Conservation (phyloP, 2,797 vertebrate species). For the Spea hammondii region DNA sequence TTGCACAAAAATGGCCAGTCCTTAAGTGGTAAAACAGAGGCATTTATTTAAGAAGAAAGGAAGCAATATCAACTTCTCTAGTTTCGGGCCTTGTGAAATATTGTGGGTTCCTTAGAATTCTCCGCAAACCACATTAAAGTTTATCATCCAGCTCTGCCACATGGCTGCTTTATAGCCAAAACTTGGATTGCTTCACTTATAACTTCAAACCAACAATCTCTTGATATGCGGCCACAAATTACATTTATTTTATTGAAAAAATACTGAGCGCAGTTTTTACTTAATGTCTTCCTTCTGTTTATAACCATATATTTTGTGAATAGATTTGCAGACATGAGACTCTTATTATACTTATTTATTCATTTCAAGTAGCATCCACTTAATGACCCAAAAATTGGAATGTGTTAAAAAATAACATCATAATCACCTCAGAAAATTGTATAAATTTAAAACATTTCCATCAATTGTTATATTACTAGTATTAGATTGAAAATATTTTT, state of each 20-base stretch:
- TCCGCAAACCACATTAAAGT: conserved; percentile 75
- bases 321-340: conserved; percentile 4
- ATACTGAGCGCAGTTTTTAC: conserved; percentile 60
- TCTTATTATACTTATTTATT: not conserved
- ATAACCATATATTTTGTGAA: conserved; percentile 2
- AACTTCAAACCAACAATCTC: conserved; percentile 67
- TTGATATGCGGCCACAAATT: conserved; percentile 72
- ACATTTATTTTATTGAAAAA: conserved; percentile 76
- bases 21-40: conserved; percentile 67
- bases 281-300: conserved; percentile 43
- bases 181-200: conserved; percentile 64
- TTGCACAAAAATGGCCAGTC: not conserved
- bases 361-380: not conserved
- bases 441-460: too few relatives aligned
- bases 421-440: conserved; percentile 1
- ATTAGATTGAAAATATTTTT: too few relatives aligned
- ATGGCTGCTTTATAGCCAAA: conserved; percentile 69
- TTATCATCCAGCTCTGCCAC: conserved; percentile 64
- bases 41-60: conserved; percentile 69
- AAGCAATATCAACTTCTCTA: conserved; percentile 71
- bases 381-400: not conserved
- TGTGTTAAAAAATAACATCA: not conserved
- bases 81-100: conserved; percentile 73
- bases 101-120: conserved; percentile 71
- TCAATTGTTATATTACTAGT: too few relatives aligned